Percentiles rank a stretch among this genome's conserved stretches.
Conservation (phyloP, 2,113 vertebrate genomes). For the Micromys minutus region DNA sequence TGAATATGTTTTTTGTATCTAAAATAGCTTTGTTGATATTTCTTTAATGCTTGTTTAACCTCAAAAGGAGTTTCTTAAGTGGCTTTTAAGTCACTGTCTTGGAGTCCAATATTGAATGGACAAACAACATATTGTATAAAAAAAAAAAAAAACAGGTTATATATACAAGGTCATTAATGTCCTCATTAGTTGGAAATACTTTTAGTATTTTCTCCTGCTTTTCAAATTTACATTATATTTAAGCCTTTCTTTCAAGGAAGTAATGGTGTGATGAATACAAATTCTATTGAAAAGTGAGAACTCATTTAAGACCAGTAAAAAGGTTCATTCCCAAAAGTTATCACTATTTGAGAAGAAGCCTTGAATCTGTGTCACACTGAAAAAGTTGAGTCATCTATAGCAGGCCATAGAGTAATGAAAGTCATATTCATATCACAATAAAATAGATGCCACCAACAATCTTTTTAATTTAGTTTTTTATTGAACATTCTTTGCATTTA, state of each 20-base stretch:
- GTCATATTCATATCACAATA: no score
- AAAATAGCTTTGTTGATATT: background rate
- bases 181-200: background rate
- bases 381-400: background rate
- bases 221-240: background rate
- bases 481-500: no score
- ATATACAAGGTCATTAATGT: background rate
- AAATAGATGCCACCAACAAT: background rate
- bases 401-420: background rate
- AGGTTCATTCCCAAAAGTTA: background rate
- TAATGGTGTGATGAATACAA: background rate
- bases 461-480: no score
- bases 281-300: background rate
- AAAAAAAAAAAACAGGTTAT: background rate
- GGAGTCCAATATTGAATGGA: background rate
- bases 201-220: background rate
- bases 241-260: background rate
- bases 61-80: background rate
- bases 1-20: background rate
- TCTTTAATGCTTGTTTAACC: background rate
- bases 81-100: background rate
- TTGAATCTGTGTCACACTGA: no score
- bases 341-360: accelerated
- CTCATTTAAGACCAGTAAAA: background rate
- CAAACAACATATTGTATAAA: background rate